Base-by-base conservation (phyloP, 92 coral and sea anemone species). In the Montipora capitata region DNA sequence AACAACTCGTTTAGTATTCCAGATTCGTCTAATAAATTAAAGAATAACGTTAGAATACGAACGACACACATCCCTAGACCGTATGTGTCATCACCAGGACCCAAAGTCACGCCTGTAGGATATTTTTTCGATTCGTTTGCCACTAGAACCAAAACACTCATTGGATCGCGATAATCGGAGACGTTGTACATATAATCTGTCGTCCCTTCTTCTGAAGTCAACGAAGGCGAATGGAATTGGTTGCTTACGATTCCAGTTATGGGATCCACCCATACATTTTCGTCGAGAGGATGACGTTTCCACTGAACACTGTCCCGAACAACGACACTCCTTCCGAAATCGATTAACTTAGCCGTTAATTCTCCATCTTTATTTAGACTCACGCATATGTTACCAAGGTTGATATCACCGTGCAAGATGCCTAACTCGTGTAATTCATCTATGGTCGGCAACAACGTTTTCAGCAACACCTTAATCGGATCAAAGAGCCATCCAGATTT, bases 61-160 rank as follows among this genome's bases (percentile, higher is more conserved):
- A 27, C 44, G 44, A 74, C 41, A 41, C 79, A 74, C n/a, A 74
- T 74, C 0, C n/a, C n/a, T n/a, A n/a, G n/a, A n/a, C n/a, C n/a
- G n/a, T n/a, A n/a, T n/a, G n/a, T n/a, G n/a, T n/a, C 79, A 64
- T 74, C 79, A 5, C 43, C 64, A 18, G 13, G 61, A 8, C 79
- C 79, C 8, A 74, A 20, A 18, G 43, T 52, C 45, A 74, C 18
- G 10, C 79, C 65, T 2, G 1, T 3, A 9, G 45, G 79, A 35
- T 51, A 74, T 3, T 7, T 10, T 3, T 42, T 8, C 17, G 5
- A n/a, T 48, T 45, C 10, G 77, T n/a, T 49, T 2, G 13, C n/a
- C 39, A 72, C 77, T 16, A 15, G 49, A 17, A 10, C 13, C 6
- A 18, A 48, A 2, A 40, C 16, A 68, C 44, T 45, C 72, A 68